Evolutionary conservation across 2,113 vertebrate genomes (phyloP).

Genomic region (Lathamus discolor): DNA sequence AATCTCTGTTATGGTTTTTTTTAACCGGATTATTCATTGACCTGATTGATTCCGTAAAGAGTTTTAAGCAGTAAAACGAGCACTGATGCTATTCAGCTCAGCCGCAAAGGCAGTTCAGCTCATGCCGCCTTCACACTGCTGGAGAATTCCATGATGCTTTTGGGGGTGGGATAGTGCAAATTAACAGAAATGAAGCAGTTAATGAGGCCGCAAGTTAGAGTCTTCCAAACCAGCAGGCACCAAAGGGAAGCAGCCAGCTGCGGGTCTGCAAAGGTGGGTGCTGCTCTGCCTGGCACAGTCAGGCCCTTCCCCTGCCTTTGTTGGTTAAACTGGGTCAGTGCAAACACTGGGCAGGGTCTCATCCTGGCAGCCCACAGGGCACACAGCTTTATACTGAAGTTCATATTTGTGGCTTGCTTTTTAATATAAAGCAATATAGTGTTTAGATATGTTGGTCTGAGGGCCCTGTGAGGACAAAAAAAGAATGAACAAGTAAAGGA

Average conservation of each 20-base stretch:
- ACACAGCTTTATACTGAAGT: not conserved
- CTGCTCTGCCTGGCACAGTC: not conserved
- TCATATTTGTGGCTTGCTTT: not conserved
- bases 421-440: not conserved
- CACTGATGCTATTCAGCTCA: not conserved
- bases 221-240: not conserved
- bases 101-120: not conserved
- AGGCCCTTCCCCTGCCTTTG: not conserved
- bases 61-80: not conserved
- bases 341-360: not conserved
- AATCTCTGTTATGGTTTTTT: not conserved
- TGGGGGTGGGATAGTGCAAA: not conserved
- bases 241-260: fast-evolving
- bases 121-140: not conserved
- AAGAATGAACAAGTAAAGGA: not conserved
- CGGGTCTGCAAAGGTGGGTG: not conserved
- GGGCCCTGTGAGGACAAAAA: not conserved
- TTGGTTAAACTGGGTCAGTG: not conserved
- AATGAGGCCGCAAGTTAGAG: not conserved
- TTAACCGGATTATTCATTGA: not conserved
- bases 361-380: not conserved
- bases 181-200: conserved; percentile 2
- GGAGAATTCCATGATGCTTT: not conserved
- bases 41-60: not conserved
- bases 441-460: not conserved